These are phyloP conservation scores for Galendromus occidentalis DNA, from an alignment of 1,140 invertebrate species.

Conservation along the genomic window DNA sequence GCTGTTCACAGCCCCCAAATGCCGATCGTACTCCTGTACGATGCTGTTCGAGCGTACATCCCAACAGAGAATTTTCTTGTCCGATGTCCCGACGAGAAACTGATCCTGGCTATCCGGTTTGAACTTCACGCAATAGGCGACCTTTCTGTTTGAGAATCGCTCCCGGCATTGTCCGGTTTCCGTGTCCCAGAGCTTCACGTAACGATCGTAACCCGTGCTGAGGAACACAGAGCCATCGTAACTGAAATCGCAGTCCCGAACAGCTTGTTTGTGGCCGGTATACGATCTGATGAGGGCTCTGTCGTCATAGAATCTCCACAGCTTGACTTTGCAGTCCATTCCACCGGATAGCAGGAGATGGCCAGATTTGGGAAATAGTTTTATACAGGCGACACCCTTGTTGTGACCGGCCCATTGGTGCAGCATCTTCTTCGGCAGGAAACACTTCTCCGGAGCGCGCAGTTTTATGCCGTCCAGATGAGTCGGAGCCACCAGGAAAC, in stretches of 20 bases:
- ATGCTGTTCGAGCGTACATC: conserved; percentile 82
- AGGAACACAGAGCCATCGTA: conserved; percentile 79
- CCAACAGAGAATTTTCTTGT: conserved; percentile 99
- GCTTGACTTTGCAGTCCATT: conserved; percentile 91
- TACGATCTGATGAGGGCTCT: conserved; percentile 85
- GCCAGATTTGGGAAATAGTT: conserved; percentile 83
- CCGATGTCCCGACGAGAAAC: conserved; percentile 92
- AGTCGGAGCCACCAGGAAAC: conserved; percentile 78
- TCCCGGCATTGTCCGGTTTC: conserved; percentile 80
- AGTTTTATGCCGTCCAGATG: conserved; percentile 80
- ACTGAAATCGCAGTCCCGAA: conserved; percentile 88
- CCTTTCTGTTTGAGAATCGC: conserved; percentile 81
- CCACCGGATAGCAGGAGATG: conserved; percentile 84
- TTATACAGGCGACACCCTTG: conserved; percentile 85
- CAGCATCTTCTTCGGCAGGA: conserved; percentile 86
- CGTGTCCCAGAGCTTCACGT: conserved; percentile 96
- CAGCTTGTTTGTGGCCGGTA: conserved; percentile 86
- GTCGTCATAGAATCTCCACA: conserved; percentile 97
- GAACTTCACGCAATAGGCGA: conserved; percentile 93
- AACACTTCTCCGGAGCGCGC: conserved; percentile 79
- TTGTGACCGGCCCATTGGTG: conserved; percentile 93
- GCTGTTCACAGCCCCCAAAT: conserved; percentile 92
- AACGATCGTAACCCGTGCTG: conserved; percentile 65
- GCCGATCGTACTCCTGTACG: conserved; percentile 94
- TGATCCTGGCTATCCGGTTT: conserved; percentile 95